These are phyloP conservation scores for Brachynemurus nebulosus DNA, from an alignment of 2,888 invertebrate genomes.

Conservation along the genomic window DNA sequence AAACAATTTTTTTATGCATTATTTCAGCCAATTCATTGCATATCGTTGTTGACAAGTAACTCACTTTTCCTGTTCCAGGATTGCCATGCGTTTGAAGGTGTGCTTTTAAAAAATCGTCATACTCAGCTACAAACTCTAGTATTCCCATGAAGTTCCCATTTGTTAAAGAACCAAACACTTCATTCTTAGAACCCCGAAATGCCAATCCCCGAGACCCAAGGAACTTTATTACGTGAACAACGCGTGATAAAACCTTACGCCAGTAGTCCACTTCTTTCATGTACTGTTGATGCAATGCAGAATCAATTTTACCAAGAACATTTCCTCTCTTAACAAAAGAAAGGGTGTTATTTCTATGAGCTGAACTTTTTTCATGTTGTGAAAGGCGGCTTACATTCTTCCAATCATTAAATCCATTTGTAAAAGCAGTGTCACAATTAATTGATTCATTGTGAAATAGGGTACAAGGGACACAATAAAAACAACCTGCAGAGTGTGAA, in stretches of 20 bases:
- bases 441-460: too few species aligned
- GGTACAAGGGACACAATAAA: too few species aligned
- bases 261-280: neutral
- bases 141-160: slow-evolving; percentile 23
- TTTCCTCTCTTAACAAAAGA: too few species aligned
- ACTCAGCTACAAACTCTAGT: slow-evolving; percentile 22
- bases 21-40: slow-evolving; percentile 19
- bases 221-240: neutral
- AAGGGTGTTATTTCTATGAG: too few species aligned
- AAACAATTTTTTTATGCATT: slow-evolving; percentile 16
- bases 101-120: slow-evolving; percentile 22
- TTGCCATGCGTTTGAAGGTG: slow-evolving; percentile 21
- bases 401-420: too few species aligned
- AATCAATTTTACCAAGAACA: too few species aligned
- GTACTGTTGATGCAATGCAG: too few species aligned
- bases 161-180: slow-evolving; percentile 18
- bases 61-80: slow-evolving; percentile 16
- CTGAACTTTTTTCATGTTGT: too few species aligned
- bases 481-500: too few species aligned
- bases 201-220: slow-evolving; percentile 9
- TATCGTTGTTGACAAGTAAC: slow-evolving; percentile 19
- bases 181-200: slow-evolving; percentile 17
- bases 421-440: too few species aligned
- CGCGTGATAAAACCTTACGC: neutral
- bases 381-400: too few species aligned